Evolutionary conservation across 2,888 invertebrate genomes (phyloP).

Genomic region (Heliconius cydno): DNA sequence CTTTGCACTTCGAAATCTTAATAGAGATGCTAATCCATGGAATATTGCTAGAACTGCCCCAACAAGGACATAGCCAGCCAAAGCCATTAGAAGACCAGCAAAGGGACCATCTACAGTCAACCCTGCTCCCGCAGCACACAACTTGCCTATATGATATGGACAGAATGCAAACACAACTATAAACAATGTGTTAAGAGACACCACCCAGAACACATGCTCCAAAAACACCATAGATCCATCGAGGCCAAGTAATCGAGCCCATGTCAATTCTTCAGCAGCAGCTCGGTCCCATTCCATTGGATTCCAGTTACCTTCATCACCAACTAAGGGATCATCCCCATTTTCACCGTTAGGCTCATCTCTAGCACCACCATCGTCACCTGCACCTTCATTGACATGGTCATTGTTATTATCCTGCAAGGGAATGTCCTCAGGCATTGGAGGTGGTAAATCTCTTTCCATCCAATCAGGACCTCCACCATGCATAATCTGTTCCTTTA

Average conservation of each 20-base stretch:
- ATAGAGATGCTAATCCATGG: slow-evolving; percentile 91
- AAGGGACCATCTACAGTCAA: slow-evolving; percentile 88
- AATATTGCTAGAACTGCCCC: slow-evolving; percentile 91
- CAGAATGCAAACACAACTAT: slow-evolving; percentile 98
- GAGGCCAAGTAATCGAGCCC: slow-evolving; percentile 97
- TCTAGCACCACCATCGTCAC: slow-evolving; percentile 64
- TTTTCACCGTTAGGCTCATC: slow-evolving; percentile 71
- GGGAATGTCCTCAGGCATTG: slow-evolving; percentile 76
- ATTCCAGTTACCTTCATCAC: slow-evolving; percentile 96
- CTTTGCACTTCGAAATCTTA: slow-evolving; percentile 91
- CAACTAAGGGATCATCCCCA: slow-evolving; percentile 83
- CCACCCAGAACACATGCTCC: slow-evolving; percentile 99
- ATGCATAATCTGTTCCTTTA: slow-evolving; percentile 98
- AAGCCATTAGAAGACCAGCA: slow-evolving; percentile 95
- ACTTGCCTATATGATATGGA: slow-evolving; percentile 97
- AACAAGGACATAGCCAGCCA: slow-evolving; percentile 96
- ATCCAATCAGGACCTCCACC: slow-evolving; percentile 99
- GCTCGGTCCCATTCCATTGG: slow-evolving; percentile 99
- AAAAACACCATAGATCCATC: slow-evolving; percentile 98
- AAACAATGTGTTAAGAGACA: slow-evolving; percentile 97
- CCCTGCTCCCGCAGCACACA: slow-evolving; percentile 87
- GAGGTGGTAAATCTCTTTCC: slow-evolving; percentile 85
- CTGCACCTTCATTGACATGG: slow-evolving; percentile 68
- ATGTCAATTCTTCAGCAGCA: slow-evolving; percentile 98
- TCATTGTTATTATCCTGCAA: slow-evolving; percentile 80